A percentile compares a stretch with the other conserved stretches of the same genome.
phyloP scores from a whole-genome alignment of 2,113 vertebrate species.

The Cariama cristata region DNA sequence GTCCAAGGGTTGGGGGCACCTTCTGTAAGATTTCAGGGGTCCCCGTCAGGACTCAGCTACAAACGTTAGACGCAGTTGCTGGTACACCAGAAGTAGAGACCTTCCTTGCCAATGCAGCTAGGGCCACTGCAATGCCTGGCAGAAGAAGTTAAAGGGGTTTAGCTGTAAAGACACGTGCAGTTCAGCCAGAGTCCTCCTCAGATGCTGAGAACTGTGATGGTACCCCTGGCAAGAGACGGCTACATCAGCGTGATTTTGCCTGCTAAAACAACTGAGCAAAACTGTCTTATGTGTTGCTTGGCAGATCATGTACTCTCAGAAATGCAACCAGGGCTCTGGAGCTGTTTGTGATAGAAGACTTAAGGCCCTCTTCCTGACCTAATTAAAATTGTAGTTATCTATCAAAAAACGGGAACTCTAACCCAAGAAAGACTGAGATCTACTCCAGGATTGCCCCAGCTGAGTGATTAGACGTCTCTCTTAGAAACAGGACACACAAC shows the following conservation, averaged over 20 bases:
- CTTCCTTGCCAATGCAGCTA: background rate
- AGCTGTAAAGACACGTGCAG: background rate
- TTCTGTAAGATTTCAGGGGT: background rate
- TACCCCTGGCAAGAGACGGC: background rate
- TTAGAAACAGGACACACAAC: background rate
- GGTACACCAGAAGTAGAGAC: background rate
- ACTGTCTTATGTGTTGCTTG: background rate
- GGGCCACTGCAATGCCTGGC: background rate
- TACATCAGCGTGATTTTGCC: rapidly evolving
- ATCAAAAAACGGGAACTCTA: background rate
- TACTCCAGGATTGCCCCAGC: background rate
- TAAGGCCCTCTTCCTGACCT: background rate
- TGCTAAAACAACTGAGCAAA: background rate
- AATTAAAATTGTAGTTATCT: background rate
- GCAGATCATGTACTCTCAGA: background rate
- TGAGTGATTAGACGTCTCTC: background rate
- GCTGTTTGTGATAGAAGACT: background rate
- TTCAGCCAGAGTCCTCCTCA: background rate
- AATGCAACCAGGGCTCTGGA: background rate
- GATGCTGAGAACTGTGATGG: background rate
- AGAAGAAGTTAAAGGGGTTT: background rate
- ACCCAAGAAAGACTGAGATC: background rate
- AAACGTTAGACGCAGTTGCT: background rate
- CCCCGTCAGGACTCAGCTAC: background rate
- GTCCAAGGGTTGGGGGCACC: background rate